Percentiles rank a stretch among this genome's conserved stretches.
phyloP scores from a whole-genome alignment of 2,797 vertebrate genomes.

The Paedocypris micromegethes region DNA sequence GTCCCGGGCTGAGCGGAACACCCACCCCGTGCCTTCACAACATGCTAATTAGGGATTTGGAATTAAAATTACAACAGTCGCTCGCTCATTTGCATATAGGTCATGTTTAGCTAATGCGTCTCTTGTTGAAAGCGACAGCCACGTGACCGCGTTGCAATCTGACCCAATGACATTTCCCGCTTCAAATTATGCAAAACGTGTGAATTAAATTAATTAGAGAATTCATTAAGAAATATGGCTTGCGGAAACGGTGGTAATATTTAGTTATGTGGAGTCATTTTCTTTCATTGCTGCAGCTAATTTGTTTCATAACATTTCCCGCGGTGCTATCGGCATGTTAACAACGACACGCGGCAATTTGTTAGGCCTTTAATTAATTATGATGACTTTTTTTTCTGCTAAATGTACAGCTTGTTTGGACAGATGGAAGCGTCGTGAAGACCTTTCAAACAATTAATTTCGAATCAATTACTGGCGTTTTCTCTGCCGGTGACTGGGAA shows the following conservation, averaged over 20 bases:
- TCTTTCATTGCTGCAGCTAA: constrained; percentile 87
- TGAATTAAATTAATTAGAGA: constrained; percentile 94
- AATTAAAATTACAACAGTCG: constrained; percentile 72
- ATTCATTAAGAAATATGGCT: constrained; percentile 88
- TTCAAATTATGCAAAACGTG: constrained; percentile 87
- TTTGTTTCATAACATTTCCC: constrained; percentile 89
- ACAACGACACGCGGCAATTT: constrained; percentile 87
- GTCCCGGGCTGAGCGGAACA: constrained; percentile 59
- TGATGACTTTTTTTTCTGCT: constrained; percentile 74
- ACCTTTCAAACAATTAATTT: constrained; percentile 79
- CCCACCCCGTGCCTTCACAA: constrained; percentile 62
- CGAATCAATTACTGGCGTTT: constrained; percentile 68
- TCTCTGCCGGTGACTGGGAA: constrained; percentile 58
- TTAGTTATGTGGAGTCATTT: constrained; percentile 86
- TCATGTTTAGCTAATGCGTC: constrained; percentile 82
- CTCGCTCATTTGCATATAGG: constrained; percentile 77
- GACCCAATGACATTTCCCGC: constrained; percentile 83
- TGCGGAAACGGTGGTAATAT: constrained; percentile 78
- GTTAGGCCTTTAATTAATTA: constrained; percentile 96
- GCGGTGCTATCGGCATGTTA: constrained; percentile 75
- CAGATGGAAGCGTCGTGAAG: constrained; percentile 89
- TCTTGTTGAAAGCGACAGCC: constrained; percentile 79
- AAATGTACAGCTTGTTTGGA: constrained; percentile 79
- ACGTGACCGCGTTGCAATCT: constrained; percentile 78
- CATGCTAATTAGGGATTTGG: constrained; percentile 57